A percentile compares a stretch with the other conserved stretches of the same genome.
phyloP scores from a whole-genome alignment of 35 echinoderm and acorn worm genomes.

The Lytechinus variegatus region DNA sequence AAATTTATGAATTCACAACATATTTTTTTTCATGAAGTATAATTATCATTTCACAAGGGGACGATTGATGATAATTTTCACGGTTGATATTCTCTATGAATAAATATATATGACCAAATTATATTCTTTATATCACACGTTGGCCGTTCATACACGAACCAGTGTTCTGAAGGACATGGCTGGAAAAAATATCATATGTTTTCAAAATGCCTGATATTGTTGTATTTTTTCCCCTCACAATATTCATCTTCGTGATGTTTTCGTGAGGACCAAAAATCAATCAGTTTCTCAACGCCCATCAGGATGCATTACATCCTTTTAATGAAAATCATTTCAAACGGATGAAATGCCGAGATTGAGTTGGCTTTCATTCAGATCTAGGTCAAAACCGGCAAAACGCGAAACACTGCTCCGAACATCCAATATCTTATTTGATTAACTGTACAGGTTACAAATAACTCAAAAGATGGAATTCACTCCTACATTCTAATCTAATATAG shows the following conservation, averaged over 20 bases:
- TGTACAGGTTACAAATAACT: neutral
- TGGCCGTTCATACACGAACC: neutral
- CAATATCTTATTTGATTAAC: neutral
- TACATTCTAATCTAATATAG: neutral
- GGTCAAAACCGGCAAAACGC: neutral
- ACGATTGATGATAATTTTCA: neutral
- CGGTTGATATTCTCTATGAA: neutral
- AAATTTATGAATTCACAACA: no score
- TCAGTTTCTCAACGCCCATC: neutral
- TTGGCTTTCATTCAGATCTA: neutral
- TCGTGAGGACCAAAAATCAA: neutral
- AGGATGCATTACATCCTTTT: neutral
- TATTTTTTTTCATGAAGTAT: neutral
- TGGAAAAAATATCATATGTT: neutral
- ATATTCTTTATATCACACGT: no score
- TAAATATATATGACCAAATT: no score
- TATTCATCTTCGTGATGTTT: neutral
- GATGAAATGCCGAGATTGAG: neutral
- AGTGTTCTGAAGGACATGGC: neutral
- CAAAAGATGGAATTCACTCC: neutral
- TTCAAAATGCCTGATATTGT: neutral
- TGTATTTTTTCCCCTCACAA: neutral
- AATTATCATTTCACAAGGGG: neutral
- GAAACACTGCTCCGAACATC: neutral
- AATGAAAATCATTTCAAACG: neutral